Conservation (phyloP, 2,797 vertebrate species). For the Benthosema pterotum region DNA sequence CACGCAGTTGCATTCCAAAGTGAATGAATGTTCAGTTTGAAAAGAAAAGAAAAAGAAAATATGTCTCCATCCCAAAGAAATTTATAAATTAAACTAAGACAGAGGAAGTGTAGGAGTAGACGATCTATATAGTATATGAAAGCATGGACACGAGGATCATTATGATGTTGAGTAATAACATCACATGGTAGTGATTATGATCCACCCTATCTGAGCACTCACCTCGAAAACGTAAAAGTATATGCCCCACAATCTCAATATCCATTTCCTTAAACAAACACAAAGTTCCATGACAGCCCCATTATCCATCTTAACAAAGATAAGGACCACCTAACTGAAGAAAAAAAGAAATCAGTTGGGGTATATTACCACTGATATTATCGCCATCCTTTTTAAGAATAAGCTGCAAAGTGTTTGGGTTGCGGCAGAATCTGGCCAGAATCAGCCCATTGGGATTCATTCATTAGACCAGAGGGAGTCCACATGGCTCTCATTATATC, state of each 20-base stretch:
- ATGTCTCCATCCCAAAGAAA: not conserved
- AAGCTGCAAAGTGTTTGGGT: slow-evolving; percentile 44
- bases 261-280: not conserved
- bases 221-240: slow-evolving; percentile 1
- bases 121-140: not conserved
- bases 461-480: slow-evolving; percentile 29
- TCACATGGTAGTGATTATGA: slow-evolving; percentile 10
- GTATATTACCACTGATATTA: not conserved
- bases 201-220: not conserved
- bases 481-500: slow-evolving; percentile 60
- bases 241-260: not conserved
- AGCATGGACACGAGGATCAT: not conserved
- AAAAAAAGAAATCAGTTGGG: slow-evolving; percentile 2
- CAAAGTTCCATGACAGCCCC: slow-evolving; percentile 2
- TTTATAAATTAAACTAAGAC: not conserved
- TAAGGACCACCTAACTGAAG: slow-evolving; percentile 14
- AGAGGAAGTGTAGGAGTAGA: not conserved
- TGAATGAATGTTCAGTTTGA: not conserved
- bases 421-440: slow-evolving; percentile 33
- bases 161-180: not conserved
- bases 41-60: not conserved
- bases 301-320: slow-evolving; percentile 7
- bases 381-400: slow-evolving; percentile 4
- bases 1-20: no score
- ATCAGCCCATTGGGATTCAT: slow-evolving; percentile 42